Evolutionary conservation across 2,113 vertebrate genomes (phyloP).

Genomic region (Eptesicus fuscus): DNA sequence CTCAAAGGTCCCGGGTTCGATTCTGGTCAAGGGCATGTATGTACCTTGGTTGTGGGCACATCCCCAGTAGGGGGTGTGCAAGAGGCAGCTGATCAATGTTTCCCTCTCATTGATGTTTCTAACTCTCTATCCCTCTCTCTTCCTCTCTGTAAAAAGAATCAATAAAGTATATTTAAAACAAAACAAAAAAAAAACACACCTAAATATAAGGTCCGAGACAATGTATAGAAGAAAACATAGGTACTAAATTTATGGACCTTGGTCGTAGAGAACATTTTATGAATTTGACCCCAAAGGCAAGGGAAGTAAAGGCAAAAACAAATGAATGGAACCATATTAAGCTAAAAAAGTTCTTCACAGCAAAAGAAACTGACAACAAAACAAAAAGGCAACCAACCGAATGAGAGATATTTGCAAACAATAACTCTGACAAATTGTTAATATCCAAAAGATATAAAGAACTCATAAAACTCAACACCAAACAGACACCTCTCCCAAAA

Average conservation of each 20-base stretch:
- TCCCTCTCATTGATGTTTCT: too few relatives aligned
- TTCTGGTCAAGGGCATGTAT: too few relatives aligned
- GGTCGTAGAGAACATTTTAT: background rate
- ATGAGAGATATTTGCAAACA: background rate
- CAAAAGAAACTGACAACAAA: background rate
- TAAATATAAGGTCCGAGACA: background rate
- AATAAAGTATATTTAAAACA: too few relatives aligned
- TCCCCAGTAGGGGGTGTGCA: too few relatives aligned
- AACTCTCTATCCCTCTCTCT: too few relatives aligned
- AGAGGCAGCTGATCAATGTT: too few relatives aligned
- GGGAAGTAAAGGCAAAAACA: background rate
- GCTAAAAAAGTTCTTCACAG: background rate
- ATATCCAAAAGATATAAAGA: background rate
- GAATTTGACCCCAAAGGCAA: background rate
- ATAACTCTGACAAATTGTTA: background rate
- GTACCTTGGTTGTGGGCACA: too few relatives aligned
- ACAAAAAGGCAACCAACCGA: background rate
- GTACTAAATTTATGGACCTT: background rate
- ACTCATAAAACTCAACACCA: background rate
- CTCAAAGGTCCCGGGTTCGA: too few relatives aligned
- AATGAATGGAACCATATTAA: background rate
- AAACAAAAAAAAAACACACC: too few relatives aligned
- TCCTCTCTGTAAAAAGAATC: too few relatives aligned
- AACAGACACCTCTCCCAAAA: background rate
- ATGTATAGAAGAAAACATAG: background rate